Evolutionary conservation across 2,113 vertebrate genomes (phyloP).

Genomic region (Cyprinodon brontotheroides): DNA sequence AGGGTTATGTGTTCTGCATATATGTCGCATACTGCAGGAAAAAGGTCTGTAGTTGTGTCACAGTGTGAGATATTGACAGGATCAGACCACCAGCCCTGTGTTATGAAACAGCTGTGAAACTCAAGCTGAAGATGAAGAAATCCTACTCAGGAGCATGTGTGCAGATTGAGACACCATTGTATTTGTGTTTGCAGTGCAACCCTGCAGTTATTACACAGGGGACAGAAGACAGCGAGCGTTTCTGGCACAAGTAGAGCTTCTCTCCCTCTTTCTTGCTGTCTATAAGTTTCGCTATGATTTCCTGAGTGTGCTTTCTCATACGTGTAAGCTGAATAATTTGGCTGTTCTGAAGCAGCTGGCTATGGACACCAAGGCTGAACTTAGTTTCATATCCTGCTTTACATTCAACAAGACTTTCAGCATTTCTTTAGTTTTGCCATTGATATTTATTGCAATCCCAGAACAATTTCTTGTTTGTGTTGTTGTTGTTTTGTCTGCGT

Average conservation of each 20-base stretch:
- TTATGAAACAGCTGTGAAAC: slow-evolving; percentile 9
- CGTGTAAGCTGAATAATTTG: neutral
- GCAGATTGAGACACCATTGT: neutral
- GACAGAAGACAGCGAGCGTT: slow-evolving; percentile 3
- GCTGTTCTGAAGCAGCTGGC: neutral
- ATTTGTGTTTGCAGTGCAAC: neutral
- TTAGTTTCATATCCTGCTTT: neutral
- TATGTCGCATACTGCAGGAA: neutral
- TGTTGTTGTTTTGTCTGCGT: neutral
- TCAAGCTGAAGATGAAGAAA: neutral
- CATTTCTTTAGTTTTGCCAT: neutral
- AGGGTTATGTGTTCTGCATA: neutral
- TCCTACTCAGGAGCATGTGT: slow-evolving; percentile 1
- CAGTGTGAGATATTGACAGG: neutral
- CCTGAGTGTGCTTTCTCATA: slow-evolving; percentile 10
- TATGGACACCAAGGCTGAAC: neutral
- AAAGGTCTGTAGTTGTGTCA: neutral
- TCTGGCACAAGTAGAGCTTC: slow-evolving; percentile 17
- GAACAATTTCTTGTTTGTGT: neutral
- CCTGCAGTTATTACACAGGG: neutral
- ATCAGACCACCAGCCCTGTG: neutral
- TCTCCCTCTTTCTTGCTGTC: neutral
- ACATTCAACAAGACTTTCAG: neutral
- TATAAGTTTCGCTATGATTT: neutral
- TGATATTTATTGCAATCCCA: neutral